These are phyloP conservation scores for Dinocampus coccinellae DNA, from an alignment of 2,888 invertebrate genomes.

Conservation along the genomic window DNA sequence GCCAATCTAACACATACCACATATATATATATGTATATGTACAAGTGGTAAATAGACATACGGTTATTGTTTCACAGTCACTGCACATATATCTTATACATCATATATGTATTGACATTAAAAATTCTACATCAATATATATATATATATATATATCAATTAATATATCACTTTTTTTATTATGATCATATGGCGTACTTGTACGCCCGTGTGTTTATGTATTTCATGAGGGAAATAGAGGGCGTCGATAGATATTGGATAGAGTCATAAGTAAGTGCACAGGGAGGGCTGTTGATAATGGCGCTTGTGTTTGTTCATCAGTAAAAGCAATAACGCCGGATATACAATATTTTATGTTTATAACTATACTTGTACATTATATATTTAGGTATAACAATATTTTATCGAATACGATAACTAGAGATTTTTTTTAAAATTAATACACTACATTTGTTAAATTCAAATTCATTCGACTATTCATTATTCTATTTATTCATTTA, in stretches of 20 bases:
- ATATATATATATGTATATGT: neutral
- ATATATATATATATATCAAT: neutral
- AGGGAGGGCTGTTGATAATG: slow-evolving; percentile 49
- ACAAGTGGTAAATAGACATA: neutral
- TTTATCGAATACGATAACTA: too few species aligned
- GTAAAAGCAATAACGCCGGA: slow-evolving; percentile 48
- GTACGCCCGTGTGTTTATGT: neutral
- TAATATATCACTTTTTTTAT: neutral
- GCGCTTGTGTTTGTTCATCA: slow-evolving; percentile 50
- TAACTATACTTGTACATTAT: neutral
- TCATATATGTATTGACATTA: neutral
- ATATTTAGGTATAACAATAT: too few species aligned
- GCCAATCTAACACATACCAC: neutral
- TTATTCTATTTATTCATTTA: too few species aligned
- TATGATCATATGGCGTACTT: neutral
- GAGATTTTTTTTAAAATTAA: too few species aligned
- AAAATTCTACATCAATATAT: neutral
- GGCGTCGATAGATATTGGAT: slow-evolving; percentile 30
- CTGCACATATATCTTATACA: neutral
- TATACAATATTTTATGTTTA: slow-evolving; percentile 33
- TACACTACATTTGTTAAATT: too few species aligned
- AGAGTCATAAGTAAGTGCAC: slow-evolving; percentile 43
- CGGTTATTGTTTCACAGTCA: neutral
- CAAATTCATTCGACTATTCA: too few species aligned
- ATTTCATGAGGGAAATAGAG: neutral